Percentiles rank a stretch among this genome's conserved stretches.
Evolutionary conservation across 1,140 invertebrate genomes (phyloP).

Genomic region (Druon quercuslanigerum): DNA sequence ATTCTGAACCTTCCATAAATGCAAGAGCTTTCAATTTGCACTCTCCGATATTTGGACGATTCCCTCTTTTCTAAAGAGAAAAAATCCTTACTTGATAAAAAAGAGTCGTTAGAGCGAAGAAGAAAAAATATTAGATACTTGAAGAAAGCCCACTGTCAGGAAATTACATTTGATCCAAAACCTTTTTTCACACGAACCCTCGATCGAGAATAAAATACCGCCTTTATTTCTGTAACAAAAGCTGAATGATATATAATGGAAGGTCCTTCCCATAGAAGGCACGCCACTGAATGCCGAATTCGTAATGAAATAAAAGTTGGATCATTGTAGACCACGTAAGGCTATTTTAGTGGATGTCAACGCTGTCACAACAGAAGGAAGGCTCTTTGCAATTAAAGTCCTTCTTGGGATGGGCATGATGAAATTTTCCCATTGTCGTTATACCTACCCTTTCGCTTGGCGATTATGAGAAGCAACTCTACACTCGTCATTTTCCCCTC

Average conservation of each 20-base stretch:
- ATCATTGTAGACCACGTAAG: background rate
- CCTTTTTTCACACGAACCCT: too few relatives aligned
- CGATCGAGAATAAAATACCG: background rate
- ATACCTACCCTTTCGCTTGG: constrained; percentile 1
- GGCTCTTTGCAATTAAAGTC: constrained; percentile 2
- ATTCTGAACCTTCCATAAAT: too few relatives aligned
- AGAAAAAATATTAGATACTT: too few relatives aligned
- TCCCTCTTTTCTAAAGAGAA: too few relatives aligned
- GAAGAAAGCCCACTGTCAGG: too few relatives aligned
- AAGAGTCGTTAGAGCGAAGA: too few relatives aligned
- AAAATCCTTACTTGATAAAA: too few relatives aligned
- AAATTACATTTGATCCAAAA: too few relatives aligned
- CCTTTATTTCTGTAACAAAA: constrained; percentile 25
- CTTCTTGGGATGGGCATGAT: background rate
- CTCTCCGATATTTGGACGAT: too few relatives aligned
- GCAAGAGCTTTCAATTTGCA: too few relatives aligned
- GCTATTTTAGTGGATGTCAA: background rate
- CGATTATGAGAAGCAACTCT: background rate
- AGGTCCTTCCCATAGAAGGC: background rate
- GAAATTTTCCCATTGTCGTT: constrained; percentile 23
- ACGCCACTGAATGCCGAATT: background rate
- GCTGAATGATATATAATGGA: constrained; percentile 31
- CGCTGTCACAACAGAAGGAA: constrained; percentile 5
- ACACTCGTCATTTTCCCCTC: too few relatives aligned
- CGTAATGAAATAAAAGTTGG: constrained; percentile 14